Conservation (phyloP, 2,888 invertebrate genomes). For the Meliscaeva auricollis region DNA sequence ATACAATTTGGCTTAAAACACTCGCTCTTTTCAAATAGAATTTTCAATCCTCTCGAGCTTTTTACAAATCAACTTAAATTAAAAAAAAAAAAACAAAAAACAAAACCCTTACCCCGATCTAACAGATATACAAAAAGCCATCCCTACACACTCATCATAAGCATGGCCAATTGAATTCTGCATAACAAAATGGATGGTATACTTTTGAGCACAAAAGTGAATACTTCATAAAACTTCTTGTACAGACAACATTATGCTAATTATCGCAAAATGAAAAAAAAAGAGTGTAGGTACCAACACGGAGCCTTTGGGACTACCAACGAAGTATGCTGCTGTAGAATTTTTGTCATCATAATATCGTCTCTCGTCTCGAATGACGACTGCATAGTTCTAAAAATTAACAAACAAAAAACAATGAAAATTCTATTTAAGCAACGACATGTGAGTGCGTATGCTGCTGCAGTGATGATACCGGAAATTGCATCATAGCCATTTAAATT, state of each 20-base stretch:
- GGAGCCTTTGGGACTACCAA: slow-evolving; percentile 39
- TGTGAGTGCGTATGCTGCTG: slow-evolving; percentile 44
- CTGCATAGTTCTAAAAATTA: slow-evolving; percentile 28
- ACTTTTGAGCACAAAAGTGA: slow-evolving; percentile 41
- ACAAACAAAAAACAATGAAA: slow-evolving; percentile 45
- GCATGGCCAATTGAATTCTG: slow-evolving; percentile 56
- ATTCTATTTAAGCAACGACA: slow-evolving; percentile 60
- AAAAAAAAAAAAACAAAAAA: not conserved
- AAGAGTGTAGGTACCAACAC: slow-evolving; percentile 22
- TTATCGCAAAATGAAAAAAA: slow-evolving; percentile 38
- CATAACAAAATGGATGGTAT: slow-evolving; percentile 19
- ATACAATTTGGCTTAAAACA: slow-evolving; percentile 41
- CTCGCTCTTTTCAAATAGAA: not conserved
- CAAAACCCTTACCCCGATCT: not conserved
- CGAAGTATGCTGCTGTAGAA: slow-evolving; percentile 25
- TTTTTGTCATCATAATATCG: not conserved
- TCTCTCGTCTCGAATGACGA: slow-evolving; percentile 5
- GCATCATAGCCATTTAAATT: slow-evolving; percentile 72
- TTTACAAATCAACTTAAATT: slow-evolving; percentile 22
- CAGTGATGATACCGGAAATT: slow-evolving; percentile 70
- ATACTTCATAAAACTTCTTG: slow-evolving; percentile 55
- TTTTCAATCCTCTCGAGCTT: slow-evolving; percentile 5
- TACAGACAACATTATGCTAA: slow-evolving; percentile 67
- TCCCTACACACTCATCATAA: slow-evolving; percentile 11
- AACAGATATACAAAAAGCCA: slow-evolving; percentile 1